phyloP scores from a whole-genome alignment of 2,113 vertebrate species.

The Gymnocephalus cernua region DNA sequence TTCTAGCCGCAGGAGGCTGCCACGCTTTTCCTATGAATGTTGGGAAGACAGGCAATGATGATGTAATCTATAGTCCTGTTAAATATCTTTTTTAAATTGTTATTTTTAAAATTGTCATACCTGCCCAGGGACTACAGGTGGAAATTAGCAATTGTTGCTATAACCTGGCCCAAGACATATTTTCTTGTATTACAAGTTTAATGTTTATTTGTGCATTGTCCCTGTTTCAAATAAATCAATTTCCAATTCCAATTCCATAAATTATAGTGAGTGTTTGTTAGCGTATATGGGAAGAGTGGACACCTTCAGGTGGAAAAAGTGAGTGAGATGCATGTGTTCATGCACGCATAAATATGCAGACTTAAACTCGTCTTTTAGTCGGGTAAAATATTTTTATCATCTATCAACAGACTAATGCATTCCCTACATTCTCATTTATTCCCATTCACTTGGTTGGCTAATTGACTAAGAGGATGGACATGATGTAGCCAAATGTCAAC shows the following conservation, averaged over 20 bases:
- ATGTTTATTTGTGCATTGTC: too few relatives aligned
- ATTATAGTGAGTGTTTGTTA: conserved; percentile 18
- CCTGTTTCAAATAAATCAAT: too few relatives aligned
- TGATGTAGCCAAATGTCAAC: conserved; percentile 69
- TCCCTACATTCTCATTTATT: conserved; percentile 36
- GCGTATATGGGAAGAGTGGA: neutral
- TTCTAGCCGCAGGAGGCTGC: conserved; percentile 27
- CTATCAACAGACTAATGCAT: conserved; percentile 44
- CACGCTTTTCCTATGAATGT: conserved; percentile 22
- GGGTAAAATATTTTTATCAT: conserved; percentile 49
- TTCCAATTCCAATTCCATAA: too few relatives aligned
- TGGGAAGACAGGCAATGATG: conserved; percentile 27
- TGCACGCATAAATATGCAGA: conserved; percentile 37
- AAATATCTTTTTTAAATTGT: too few relatives aligned
- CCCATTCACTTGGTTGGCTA: conserved; percentile 59
- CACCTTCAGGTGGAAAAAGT: conserved; percentile 3
- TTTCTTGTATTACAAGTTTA: too few relatives aligned
- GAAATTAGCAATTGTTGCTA: too few relatives aligned
- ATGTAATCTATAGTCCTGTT: too few relatives aligned
- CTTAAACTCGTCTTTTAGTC: conserved; percentile 43
- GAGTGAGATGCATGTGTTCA: conserved; percentile 15
- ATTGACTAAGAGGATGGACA: conserved; percentile 67
- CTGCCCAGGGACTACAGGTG: too few relatives aligned
- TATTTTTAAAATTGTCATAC: too few relatives aligned
- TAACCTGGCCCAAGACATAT: too few relatives aligned